A percentile compares a stretch with the other conserved stretches of the same genome.
These are phyloP conservation scores for Ceraclea dissimilis DNA, from an alignment of 2,888 invertebrate species.

Conservation along the genomic window DNA sequence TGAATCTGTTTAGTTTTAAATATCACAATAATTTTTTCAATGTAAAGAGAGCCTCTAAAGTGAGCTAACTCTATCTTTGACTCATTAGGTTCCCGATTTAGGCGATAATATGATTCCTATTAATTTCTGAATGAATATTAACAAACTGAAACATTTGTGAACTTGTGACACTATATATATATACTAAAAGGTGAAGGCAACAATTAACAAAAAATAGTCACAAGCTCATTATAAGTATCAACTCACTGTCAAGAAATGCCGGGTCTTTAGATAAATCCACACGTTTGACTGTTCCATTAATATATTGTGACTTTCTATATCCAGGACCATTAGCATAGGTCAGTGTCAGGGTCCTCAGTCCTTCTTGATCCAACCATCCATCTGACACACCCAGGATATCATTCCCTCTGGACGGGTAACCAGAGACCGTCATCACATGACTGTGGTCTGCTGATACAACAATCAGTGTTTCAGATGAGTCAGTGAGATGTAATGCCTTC, in stretches of 20 bases:
- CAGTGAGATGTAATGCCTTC: conserved; percentile 42
- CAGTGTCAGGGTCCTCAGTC: conserved; percentile 51
- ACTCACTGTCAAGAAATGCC: conserved; percentile 6
- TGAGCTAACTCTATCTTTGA: no score
- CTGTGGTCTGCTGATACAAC: conserved; percentile 56
- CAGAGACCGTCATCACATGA: conserved; percentile 49
- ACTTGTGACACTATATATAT: no score
- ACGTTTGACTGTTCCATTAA: neutral
- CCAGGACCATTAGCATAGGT: conserved; percentile 61
- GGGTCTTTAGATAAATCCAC: conserved; percentile 4
- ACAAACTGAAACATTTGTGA: no score
- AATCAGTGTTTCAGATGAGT: conserved; percentile 51
- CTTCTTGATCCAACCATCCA: conserved; percentile 41
- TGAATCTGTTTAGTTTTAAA: no score
- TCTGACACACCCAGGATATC: conserved; percentile 47
- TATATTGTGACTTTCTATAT: conserved; percentile 31
- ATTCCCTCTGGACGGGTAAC: conserved; percentile 50
- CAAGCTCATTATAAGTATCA: no score
- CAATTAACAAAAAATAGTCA: no score
- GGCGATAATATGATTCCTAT: no score
- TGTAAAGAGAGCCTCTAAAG: no score
- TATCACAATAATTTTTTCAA: no score
- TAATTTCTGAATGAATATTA: no score
- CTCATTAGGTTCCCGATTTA: no score
- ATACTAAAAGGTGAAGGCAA: no score